Percentiles rank a stretch among this genome's conserved stretches.
Evolutionary conservation across 1,140 invertebrate species (phyloP).

Genomic region (Heliconius melpomene): DNA sequence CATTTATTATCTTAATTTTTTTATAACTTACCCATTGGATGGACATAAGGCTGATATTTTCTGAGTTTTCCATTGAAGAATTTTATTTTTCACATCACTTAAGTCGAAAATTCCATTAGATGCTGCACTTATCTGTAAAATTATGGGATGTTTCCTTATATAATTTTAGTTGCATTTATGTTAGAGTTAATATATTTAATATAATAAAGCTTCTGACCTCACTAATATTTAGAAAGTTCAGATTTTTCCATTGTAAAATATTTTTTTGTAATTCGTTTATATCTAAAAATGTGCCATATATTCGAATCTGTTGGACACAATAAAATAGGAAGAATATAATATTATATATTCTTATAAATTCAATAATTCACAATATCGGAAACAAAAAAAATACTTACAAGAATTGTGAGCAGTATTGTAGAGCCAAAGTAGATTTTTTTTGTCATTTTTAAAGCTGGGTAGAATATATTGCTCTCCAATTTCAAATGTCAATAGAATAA

Average conservation of each 20-base stretch:
- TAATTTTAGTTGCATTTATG: no score
- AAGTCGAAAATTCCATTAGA: constrained; percentile 74
- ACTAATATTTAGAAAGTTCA: constrained; percentile 62
- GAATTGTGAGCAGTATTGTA: constrained; percentile 43
- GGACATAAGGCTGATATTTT: constrained; percentile 71
- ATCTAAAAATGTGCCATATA: constrained; percentile 62
- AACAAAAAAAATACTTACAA: constrained; percentile 49
- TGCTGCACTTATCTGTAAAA: constrained; percentile 52
- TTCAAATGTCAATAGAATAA: neutral
- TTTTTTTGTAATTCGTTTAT: constrained; percentile 68
- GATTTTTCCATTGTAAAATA: constrained; percentile 67
- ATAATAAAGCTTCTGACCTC: constrained; percentile 57
- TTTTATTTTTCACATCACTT: constrained; percentile 73
- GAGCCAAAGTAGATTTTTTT: neutral
- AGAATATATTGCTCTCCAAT: neutral
- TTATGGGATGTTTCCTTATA: no score
- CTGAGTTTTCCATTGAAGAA: constrained; percentile 76
- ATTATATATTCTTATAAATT: neutral
- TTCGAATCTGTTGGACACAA: constrained; percentile 40
- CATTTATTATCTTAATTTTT: neutral
- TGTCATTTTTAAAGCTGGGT: neutral
- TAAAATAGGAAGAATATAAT: constrained; percentile 16
- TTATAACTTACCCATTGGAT: constrained; percentile 65
- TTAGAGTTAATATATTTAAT: no score
- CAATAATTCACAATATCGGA: neutral